These are phyloP conservation scores for Brenthis daphne DNA, from an alignment of 2,888 invertebrate genomes.

Conservation along the genomic window DNA sequence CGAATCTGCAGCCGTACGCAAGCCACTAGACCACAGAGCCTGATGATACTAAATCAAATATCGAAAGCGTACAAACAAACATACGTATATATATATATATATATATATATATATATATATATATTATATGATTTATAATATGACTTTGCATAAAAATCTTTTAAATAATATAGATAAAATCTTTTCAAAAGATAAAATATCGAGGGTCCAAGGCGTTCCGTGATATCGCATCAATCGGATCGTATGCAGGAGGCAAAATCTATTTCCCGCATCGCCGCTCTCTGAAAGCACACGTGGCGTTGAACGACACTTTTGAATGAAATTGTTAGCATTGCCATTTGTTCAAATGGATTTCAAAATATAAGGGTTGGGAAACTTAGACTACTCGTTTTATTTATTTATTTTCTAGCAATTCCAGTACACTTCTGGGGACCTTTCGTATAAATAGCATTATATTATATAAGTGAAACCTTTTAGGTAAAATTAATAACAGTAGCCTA, in stretches of 20 bases:
- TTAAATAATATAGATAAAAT: no score
- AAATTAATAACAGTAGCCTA: no score
- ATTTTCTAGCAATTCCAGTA: no score
- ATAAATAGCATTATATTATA: neutral
- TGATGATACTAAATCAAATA: no score
- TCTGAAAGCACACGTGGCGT: conserved; percentile 23
- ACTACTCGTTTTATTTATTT: neutral
- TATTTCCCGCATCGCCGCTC: conserved; percentile 23
- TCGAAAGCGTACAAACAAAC: no score
- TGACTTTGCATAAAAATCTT: no score
- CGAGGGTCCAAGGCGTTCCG: neutral
- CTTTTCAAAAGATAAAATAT: neutral
- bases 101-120: no score
- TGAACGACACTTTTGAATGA: conserved; percentile 27
- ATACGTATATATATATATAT: no score
- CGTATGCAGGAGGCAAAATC: conserved; percentile 4
- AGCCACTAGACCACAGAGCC: no score
- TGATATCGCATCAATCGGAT: conserved; percentile 1
- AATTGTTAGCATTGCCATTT: conserved; percentile 30
- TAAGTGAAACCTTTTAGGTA: neutral
- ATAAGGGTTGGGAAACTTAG: neutral
- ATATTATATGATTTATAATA: no score
- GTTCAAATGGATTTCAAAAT: conserved; percentile 14
- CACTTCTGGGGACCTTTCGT: neutral
- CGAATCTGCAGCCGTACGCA: no score